A percentile compares a stretch with the other conserved stretches of the same genome.
These are phyloP conservation scores for Salvelinus alpinus DNA, from an alignment of 2,113 vertebrate species.

Conservation along the genomic window DNA sequence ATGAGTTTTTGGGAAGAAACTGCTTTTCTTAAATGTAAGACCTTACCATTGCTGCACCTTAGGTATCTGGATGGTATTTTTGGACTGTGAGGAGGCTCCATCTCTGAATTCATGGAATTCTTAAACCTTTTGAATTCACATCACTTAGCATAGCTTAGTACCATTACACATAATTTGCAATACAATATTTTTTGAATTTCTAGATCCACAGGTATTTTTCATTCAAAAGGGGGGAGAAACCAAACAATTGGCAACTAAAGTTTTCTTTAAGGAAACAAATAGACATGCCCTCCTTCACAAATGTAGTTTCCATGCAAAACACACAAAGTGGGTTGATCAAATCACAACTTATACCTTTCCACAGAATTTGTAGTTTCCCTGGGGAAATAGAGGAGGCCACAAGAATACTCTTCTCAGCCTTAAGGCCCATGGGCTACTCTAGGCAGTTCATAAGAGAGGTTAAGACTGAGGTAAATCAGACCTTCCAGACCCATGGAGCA, in stretches of 20 bases:
- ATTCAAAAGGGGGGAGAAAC: too few species aligned
- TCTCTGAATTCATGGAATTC: neutral
- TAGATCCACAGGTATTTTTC: too few species aligned
- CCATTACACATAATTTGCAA: neutral
- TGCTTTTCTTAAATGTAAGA: neutral
- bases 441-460: neutral
- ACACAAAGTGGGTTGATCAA: neutral
- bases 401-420: neutral
- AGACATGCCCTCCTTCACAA: neutral
- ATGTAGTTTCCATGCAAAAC: neutral
- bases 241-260: neutral
- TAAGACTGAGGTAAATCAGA: neutral
- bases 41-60: neutral
- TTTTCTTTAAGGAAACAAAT: constrained; percentile 16
- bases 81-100: neutral
- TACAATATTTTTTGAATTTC: too few species aligned
- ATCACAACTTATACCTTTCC: constrained; percentile 3
- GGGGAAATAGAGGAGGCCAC: neutral
- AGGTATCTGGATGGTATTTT: constrained; percentile 5
- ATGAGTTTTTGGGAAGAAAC: neutral
- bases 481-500: neutral
- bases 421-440: neutral
- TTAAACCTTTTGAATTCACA: neutral
- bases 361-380: neutral
- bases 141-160: neutral